A percentile compares a stretch with the other conserved stretches of the same genome.
Conservation (phyloP, 1,140 invertebrate genomes). For the Macrobrachium nipponense region DNA sequence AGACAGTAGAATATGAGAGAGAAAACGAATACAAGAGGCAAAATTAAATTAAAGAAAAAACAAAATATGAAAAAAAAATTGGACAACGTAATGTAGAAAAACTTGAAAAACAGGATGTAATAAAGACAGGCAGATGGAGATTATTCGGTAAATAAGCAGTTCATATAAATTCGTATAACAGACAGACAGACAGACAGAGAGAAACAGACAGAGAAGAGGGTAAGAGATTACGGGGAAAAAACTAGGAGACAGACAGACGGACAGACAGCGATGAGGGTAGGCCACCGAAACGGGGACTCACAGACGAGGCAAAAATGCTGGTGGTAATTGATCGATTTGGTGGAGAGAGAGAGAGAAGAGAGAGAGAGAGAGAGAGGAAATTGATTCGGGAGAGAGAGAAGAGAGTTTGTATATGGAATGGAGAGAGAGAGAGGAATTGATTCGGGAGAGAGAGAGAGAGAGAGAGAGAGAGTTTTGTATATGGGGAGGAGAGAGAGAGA, state of each 20-base stretch:
- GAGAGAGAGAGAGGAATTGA: background rate
- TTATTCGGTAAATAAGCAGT: background rate
- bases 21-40: background rate
- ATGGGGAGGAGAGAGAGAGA: background rate
- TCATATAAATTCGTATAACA: background rate
- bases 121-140: background rate
- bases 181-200: conserved; percentile 38
- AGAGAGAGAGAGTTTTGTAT: too few species aligned
- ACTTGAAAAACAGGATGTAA: background rate
- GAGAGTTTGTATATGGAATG: too few species aligned
- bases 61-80: background rate
- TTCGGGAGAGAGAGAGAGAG: background rate
- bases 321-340: background rate
- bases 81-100: background rate
- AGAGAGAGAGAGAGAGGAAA: background rate
- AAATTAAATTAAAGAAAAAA: background rate
- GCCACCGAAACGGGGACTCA: background rate
- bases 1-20: background rate
- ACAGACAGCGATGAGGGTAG: background rate
- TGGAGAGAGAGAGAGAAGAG: background rate
- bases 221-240: conserved; percentile 11
- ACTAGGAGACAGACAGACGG: background rate
- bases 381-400: background rate
- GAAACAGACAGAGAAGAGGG: conserved; percentile 40
- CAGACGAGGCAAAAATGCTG: background rate